Percentiles rank a stretch among this genome's conserved stretches.
phyloP scores from a whole-genome alignment of 2,888 invertebrate genomes.

The Sialis lutaria region DNA sequence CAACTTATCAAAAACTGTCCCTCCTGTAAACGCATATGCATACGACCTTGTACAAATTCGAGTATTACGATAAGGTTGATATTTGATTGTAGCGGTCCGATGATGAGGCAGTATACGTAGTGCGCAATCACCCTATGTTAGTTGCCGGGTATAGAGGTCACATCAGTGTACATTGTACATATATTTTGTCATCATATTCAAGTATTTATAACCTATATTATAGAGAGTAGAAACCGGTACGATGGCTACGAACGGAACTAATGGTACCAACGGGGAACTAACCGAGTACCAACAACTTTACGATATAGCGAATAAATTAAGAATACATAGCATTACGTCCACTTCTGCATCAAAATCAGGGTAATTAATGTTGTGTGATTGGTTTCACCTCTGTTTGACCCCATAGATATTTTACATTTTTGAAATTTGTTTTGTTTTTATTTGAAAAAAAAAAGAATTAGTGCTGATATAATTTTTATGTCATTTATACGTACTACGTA shows the following conservation, averaged over 20 bases:
- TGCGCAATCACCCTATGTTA: background rate
- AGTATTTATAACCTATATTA: background rate
- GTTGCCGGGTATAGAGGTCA: background rate
- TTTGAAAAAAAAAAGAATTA: too few relatives aligned
- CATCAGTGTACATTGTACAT: background rate
- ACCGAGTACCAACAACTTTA: slow-evolving; percentile 21
- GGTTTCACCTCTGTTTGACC: background rate
- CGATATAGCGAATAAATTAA: slow-evolving; percentile 43
- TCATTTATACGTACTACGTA: too few relatives aligned
- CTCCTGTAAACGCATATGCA: too few relatives aligned
- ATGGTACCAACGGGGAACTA: too few relatives aligned
- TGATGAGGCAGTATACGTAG: too few relatives aligned
- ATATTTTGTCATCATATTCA: background rate
- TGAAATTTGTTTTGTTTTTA: background rate
- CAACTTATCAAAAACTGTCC: too few relatives aligned
- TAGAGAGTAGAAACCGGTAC: background rate
- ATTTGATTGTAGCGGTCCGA: too few relatives aligned
- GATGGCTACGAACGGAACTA: too few relatives aligned
- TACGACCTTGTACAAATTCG: too few relatives aligned
- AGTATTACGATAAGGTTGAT: too few relatives aligned
- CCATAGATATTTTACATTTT: background rate
- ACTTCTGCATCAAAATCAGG: slow-evolving; percentile 50
- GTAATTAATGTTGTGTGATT: slow-evolving; percentile 23
- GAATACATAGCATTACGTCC: slow-evolving; percentile 40
- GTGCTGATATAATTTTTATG: too few relatives aligned